Evolutionary conservation across 2,113 vertebrate species (phyloP).

Genomic region (Aramus guarauna): DNA sequence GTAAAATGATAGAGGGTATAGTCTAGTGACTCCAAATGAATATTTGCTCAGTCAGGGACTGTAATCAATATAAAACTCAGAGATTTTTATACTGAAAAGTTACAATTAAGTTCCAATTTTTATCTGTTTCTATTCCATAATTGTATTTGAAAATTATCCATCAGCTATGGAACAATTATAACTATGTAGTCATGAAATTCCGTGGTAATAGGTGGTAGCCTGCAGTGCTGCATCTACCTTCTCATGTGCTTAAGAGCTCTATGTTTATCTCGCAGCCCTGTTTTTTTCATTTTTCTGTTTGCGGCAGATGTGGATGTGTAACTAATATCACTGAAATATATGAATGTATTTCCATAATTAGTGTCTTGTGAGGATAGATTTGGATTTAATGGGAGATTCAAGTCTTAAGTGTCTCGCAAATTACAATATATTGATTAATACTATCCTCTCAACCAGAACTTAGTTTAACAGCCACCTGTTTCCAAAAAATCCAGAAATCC

Average conservation of each 20-base stretch:
- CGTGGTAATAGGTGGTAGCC: neutral
- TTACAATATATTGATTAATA: conserved; percentile 40
- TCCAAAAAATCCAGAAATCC: conserved; percentile 10
- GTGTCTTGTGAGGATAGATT: conserved; percentile 2
- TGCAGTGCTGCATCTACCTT: neutral
- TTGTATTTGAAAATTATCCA: neutral
- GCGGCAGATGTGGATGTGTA: conserved; percentile 1
- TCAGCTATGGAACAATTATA: neutral
- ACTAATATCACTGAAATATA: conserved; percentile 21
- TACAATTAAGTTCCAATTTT: neutral
- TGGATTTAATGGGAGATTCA: conserved; percentile 1
- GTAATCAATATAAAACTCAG: neutral
- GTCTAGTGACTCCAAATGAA: neutral
- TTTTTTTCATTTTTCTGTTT: conserved; percentile 1
- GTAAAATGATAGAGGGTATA: neutral
- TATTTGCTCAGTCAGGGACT: neutral
- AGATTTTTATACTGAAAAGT: neutral
- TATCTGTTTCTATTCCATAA: neutral
- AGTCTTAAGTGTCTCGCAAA: conserved; percentile 20
- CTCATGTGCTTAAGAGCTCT: neutral
- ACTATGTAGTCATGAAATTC: neutral
- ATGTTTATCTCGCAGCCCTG: neutral
- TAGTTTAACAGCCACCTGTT: neutral
- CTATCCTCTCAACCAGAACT: conserved; percentile 5
- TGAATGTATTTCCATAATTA: conserved; percentile 49